These are phyloP conservation scores for Cynopterus sphinx DNA, from an alignment of 2,797 vertebrate species.

Conservation along the genomic window DNA sequence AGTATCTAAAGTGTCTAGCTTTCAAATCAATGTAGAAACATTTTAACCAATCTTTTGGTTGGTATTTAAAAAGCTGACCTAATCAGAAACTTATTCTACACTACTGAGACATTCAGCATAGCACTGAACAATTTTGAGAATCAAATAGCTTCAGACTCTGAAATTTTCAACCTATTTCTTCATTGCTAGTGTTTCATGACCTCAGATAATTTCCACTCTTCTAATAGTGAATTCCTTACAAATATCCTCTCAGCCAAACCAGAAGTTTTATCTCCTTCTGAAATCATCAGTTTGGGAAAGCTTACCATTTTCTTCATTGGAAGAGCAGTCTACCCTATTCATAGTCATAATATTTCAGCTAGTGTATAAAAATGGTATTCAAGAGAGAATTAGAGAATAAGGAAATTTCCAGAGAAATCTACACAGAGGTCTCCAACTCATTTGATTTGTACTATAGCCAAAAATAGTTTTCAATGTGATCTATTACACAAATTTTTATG, in stretches of 20 bases:
- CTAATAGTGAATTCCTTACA: neutral
- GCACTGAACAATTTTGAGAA: neutral
- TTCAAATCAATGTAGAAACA: neutral
- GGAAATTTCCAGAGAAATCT: neutral
- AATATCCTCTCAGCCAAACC: neutral
- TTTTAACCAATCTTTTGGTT: neutral
- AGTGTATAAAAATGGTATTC: neutral
- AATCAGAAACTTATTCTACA: conserved; percentile 26
- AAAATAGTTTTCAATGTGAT: neutral
- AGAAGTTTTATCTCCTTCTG: neutral
- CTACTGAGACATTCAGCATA: neutral
- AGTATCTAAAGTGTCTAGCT: neutral
- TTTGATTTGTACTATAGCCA: neutral
- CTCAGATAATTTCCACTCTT: neutral
- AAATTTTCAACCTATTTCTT: neutral
- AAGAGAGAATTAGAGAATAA: neutral
- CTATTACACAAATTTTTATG: neutral
- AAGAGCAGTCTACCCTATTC: neutral
- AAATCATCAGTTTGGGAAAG: neutral
- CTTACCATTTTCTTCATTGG: neutral
- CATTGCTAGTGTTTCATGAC: neutral
- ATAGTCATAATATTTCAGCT: conserved; percentile 13
- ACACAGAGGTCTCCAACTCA: neutral
- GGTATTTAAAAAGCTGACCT: conserved; percentile 1
- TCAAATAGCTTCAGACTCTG: neutral